A percentile compares a stretch with the other conserved stretches of the same genome.
These are phyloP conservation scores for Meda fulgida DNA, from an alignment of 2,797 vertebrate genomes.

Conservation along the genomic window DNA sequence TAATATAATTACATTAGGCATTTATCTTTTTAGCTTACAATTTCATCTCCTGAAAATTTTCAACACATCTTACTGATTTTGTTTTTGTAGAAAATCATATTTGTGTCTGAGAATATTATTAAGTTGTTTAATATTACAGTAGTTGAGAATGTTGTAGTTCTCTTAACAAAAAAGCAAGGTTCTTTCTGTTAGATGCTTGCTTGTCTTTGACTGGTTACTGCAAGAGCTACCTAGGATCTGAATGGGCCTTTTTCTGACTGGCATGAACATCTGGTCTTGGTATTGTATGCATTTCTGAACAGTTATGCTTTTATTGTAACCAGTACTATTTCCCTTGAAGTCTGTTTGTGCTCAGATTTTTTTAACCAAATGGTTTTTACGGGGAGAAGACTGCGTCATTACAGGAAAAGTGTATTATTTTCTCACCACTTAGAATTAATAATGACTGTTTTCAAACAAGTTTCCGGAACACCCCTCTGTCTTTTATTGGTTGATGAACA, in stretches of 20 bases:
- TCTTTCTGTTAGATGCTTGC: conserved; percentile 19
- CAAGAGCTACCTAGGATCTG: conserved; percentile 16
- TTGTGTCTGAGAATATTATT: not conserved
- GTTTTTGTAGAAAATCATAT: not conserved
- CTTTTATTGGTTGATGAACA: conserved; percentile 4
- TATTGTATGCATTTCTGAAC: conserved; percentile 24
- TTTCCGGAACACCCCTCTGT: not conserved
- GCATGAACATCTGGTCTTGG: conserved; percentile 35
- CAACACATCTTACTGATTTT: conserved; percentile 63
- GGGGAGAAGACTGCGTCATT: not conserved
- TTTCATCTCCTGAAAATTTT: conserved; percentile 77
- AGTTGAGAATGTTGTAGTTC: not conserved
- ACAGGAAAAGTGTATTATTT: not conserved
- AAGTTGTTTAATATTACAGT: not conserved
- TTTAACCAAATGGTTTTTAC: not conserved
- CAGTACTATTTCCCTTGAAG: conserved; percentile 2
- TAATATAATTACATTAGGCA: conserved; percentile 10
- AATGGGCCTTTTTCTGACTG: conserved; percentile 40
- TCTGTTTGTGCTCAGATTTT: conserved; percentile 7
- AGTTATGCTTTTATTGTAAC: conserved; percentile 26
- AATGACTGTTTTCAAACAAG: not conserved
- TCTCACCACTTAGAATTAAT: not conserved
- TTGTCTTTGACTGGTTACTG: conserved; percentile 27
- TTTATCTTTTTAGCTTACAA: conserved; percentile 65
- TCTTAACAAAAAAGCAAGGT: not conserved